Conservation (phyloP, 2,113 vertebrate genomes). For the Notarius quadriscutis region DNA sequence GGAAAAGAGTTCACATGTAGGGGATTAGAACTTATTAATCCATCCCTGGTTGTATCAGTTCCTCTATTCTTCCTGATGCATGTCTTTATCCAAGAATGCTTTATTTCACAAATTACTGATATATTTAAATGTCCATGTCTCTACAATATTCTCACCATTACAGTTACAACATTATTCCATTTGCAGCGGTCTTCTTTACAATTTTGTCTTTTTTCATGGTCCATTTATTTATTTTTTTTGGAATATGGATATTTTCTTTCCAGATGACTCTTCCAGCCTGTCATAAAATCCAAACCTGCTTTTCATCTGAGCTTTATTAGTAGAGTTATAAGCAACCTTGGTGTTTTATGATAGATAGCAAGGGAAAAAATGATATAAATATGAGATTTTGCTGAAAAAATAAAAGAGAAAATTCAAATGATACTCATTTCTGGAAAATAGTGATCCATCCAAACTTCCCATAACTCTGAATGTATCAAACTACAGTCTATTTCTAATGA, state of each 20-base stretch:
- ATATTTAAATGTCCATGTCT: background rate
- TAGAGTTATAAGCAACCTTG: background rate
- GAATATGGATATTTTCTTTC: background rate
- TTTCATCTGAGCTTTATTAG: background rate
- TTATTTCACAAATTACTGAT: background rate
- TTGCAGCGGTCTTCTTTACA: background rate
- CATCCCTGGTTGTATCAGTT: background rate
- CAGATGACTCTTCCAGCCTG: background rate
- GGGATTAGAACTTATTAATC: background rate
- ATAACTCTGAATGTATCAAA: background rate
- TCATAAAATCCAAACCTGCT: background rate
- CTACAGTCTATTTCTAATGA: background rate
- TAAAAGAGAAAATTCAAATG: background rate
- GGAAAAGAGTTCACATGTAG: background rate
- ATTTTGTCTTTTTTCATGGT: background rate
- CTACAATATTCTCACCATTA: background rate
- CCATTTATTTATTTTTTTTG: background rate
- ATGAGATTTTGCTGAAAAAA: background rate
- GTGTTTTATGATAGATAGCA: background rate
- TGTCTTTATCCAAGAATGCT: background rate
- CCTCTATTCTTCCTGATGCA: background rate
- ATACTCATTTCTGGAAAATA: background rate
- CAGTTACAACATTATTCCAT: background rate
- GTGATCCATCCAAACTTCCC: background rate
- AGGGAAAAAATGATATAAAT: background rate